Conservation (phyloP, 2,797 vertebrate species). For the Lepidocolaptes lacrymiger region DNA sequence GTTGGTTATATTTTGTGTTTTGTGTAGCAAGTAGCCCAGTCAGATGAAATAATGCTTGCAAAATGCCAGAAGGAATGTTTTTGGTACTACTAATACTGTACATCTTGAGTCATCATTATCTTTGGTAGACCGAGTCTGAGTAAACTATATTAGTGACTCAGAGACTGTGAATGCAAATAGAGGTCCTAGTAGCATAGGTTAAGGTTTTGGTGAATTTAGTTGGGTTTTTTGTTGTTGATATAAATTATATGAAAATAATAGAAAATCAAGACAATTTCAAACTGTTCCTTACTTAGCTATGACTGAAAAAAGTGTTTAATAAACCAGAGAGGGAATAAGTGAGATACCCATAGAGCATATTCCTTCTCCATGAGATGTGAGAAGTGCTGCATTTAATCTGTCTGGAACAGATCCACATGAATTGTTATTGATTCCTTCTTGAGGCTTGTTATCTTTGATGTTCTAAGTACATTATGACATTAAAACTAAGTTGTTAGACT, state of each 20-base stretch:
- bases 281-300: background rate
- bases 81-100: background rate
- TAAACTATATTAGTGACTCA: background rate
- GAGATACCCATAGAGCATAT: background rate
- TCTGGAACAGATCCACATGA: background rate
- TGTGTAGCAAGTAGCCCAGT: background rate
- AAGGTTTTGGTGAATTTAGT: background rate
- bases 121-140: background rate
- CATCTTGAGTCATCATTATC: background rate
- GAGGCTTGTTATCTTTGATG: background rate
- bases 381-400: background rate
- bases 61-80: background rate
- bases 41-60: background rate
- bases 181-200: background rate
- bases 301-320: background rate
- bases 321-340: background rate
- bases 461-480: background rate
- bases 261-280: background rate
- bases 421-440: background rate
- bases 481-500: background rate
- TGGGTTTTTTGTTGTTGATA: background rate
- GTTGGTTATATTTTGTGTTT: background rate
- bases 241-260: background rate
- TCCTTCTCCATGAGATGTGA: background rate
- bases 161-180: background rate